Base-by-base conservation (phyloP, 2,888 invertebrate species). In the Clusia tigrina region DNA sequence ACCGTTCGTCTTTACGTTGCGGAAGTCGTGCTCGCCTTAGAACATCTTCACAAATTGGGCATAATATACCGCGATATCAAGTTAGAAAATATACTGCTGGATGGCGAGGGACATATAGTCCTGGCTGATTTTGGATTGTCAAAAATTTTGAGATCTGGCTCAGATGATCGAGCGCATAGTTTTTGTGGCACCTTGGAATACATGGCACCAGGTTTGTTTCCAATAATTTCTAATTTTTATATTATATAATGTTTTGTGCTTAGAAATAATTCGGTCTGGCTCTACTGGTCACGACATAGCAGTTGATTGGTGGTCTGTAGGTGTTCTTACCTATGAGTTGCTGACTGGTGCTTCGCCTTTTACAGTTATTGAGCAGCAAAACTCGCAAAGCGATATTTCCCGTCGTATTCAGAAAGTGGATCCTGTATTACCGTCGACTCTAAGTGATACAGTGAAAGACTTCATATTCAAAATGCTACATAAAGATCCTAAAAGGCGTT, bases 281-380 rank as follows among this genome's bases (percentile, higher is more conserved):
- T 90, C 90, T 60, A 89, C 90, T 71, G 98, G 98, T 22, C 97
- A 98, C 85, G 95, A 96, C 89, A 94, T 95, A 92, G 94, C 96
- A 56, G 98, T 97, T 5, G 98, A 98, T 86, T 98, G 98, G 98
- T 98, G 98, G 98, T 96, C 96, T 26, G 92, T 98, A 6, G 97
- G 97, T 6, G 97, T 98, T 1, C 85, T 98, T 53, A 95, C 96
- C 0, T 98, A 97, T 86, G 98, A 98, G 85, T 88, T 98, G 51
- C 85, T 98, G 60, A 98, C 97, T 0, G 98, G 98, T 58, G 96
- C 96, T 6, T 97, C 97, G 0, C 98, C 98, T 2, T 98, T 98
- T 85, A 96, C 98, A 9, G 94, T 96, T 0, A 95, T 97, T 75
- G 96, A 96, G 23, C 95, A 95, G 81, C 91, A 89, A 80, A 97